Conservation (phyloP, 2,113 vertebrate genomes). For the Clarias gariepinus region DNA sequence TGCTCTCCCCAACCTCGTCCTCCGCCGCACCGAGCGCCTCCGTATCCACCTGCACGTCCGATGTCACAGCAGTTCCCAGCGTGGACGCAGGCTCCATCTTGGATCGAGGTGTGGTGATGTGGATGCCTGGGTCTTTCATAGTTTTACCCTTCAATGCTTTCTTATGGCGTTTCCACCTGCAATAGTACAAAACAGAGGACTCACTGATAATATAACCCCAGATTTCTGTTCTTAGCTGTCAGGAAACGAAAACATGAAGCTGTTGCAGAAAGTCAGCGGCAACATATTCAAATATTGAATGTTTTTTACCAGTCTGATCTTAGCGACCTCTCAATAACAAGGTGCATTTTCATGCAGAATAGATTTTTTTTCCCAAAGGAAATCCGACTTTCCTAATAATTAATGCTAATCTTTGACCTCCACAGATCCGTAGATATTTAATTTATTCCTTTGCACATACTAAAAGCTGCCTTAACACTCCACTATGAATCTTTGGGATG, state of each 20-base stretch:
- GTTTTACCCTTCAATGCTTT: slow-evolving; percentile 63
- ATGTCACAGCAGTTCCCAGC: slow-evolving; percentile 35
- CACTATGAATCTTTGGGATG: no score
- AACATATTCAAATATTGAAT: not conserved
- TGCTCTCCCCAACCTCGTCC: slow-evolving; percentile 56
- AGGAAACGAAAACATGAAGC: not conserved
- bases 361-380: no score
- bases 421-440: no score
- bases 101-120: slow-evolving; percentile 8
- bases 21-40: slow-evolving; percentile 41
- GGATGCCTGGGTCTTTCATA: not conserved
- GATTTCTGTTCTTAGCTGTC: not conserved
- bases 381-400: not conserved
- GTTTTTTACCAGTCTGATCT: no score
- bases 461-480: not conserved
- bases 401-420: not conserved
- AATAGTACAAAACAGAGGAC: not conserved
- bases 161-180: slow-evolving; percentile 67
- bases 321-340: no score
- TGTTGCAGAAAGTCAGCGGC: not conserved
- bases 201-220: not conserved
- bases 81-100: slow-evolving; percentile 42
- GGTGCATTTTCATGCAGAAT: no score
- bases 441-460: no score
- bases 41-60: slow-evolving; percentile 43